Conservation (phyloP, 2,888 invertebrate genomes). For the Sphaeridia pumilis region DNA sequence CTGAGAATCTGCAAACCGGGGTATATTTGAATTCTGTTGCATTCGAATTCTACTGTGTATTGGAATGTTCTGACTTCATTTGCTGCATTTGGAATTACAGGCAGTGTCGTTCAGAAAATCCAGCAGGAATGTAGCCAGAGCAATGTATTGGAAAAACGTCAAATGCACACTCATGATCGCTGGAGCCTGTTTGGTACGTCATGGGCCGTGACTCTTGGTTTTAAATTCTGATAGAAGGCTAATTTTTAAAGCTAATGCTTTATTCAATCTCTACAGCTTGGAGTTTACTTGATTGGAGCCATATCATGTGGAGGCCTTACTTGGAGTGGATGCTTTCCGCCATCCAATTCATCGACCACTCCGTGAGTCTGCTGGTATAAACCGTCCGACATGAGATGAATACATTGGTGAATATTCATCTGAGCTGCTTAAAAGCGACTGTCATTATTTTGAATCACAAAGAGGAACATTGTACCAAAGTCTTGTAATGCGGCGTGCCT, state of each 20-base stretch:
- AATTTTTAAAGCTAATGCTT: slow-evolving; percentile 1
- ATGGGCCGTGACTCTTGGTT: not conserved
- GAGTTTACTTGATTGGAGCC: slow-evolving; percentile 71
- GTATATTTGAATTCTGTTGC: slow-evolving; percentile 41
- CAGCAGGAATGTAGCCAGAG: slow-evolving; percentile 70
- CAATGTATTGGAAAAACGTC: slow-evolving; percentile 87
- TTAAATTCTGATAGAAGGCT: not conserved
- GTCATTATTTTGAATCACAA: no score
- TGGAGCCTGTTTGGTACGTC: slow-evolving; percentile 52
- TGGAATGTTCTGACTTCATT: slow-evolving; percentile 12
- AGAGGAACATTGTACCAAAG: no score
- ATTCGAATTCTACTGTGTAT: not conserved
- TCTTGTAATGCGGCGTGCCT: no score
- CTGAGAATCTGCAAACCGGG: slow-evolving; percentile 74
- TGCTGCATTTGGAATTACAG: slow-evolving; percentile 54
- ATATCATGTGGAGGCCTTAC: slow-evolving; percentile 76
- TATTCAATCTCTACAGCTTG: slow-evolving; percentile 42
- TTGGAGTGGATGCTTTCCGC: slow-evolving; percentile 46
- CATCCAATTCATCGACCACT: not conserved
- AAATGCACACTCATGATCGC: slow-evolving; percentile 70
- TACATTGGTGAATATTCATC: no score
- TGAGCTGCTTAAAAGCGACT: no score
- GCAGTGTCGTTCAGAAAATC: slow-evolving; percentile 76
- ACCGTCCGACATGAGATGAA: no score
- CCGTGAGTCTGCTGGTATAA: no score